Evolutionary conservation across 2,113 vertebrate genomes (phyloP).

Genomic region (Pachycephala philippinensis): DNA sequence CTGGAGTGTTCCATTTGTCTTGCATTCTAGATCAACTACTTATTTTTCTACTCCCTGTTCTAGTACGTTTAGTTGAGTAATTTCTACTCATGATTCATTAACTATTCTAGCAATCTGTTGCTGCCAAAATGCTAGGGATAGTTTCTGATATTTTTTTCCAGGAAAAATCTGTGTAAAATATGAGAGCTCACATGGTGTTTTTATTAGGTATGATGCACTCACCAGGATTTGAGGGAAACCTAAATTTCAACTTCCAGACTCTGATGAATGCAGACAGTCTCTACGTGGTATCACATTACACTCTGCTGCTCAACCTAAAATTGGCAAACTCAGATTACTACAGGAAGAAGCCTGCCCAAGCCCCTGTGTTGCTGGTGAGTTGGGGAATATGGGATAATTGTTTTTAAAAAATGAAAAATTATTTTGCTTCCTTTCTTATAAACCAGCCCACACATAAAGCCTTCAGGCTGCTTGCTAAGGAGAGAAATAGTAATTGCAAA

Average conservation of each 20-base stretch:
- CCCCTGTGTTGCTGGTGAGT: conserved; percentile 79
- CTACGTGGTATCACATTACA: conserved; percentile 87
- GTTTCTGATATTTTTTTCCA: not conserved
- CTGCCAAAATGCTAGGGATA: conserved; percentile 16
- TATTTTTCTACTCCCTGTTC: not conserved
- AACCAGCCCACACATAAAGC: not conserved
- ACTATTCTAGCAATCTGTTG: conserved; percentile 26
- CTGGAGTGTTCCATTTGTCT: not conserved
- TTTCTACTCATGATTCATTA: not conserved
- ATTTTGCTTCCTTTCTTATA: not conserved
- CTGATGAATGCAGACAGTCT: conserved; percentile 94
- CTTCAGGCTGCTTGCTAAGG: not conserved
- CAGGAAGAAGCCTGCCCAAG: conserved; percentile 77
- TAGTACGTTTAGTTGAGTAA: not conserved
- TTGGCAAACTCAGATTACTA: conserved; percentile 89
- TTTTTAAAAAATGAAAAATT: not conserved
- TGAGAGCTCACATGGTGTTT: conserved; percentile 26
- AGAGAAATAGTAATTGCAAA: conserved; percentile 48
- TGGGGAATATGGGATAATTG: not conserved
- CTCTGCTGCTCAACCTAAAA: conserved; percentile 94
- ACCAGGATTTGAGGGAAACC: conserved; percentile 81
- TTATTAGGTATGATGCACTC: conserved; percentile 87
- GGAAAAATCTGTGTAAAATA: conserved; percentile 19
- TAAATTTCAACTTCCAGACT: conserved; percentile 83
- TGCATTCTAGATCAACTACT: not conserved